Conservation (phyloP, 2,113 vertebrate genomes). For the Harpagus bidentatus region DNA sequence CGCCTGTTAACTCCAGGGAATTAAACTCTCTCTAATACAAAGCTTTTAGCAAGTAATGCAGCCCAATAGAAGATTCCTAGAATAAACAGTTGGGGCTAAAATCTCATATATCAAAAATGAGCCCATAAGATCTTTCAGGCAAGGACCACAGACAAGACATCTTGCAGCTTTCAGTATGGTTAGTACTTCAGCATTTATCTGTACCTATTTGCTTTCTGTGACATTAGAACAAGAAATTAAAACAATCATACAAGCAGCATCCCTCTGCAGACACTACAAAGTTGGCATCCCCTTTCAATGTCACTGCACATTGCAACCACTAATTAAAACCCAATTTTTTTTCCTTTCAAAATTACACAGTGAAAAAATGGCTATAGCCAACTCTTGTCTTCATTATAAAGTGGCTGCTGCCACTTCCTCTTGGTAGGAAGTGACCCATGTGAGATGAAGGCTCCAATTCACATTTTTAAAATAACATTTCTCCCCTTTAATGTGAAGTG, state of each 20-base stretch:
- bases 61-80: neutral
- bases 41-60: neutral
- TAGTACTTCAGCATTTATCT: neutral
- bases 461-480: slow-evolving; percentile 33
- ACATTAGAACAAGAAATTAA: neutral
- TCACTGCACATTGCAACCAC: neutral
- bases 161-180: neutral
- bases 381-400: slow-evolving; percentile 9
- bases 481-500: slow-evolving; percentile 2
- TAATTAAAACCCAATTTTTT: neutral
- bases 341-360: neutral
- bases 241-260: neutral
- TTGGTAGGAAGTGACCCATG: slow-evolving; percentile 6
- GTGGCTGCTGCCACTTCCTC: neutral
- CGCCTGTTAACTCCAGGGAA: neutral
- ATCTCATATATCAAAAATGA: neutral
- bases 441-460: neutral
- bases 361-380: neutral
- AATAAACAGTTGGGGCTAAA: neutral
- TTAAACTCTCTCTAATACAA: neutral
- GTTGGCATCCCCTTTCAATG: neutral
- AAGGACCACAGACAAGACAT: neutral
- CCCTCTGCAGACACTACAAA: neutral
- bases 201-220: neutral
- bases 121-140: neutral